phyloP scores from a whole-genome alignment of 2,797 vertebrate species.

The Melopsittacus undulatus region DNA sequence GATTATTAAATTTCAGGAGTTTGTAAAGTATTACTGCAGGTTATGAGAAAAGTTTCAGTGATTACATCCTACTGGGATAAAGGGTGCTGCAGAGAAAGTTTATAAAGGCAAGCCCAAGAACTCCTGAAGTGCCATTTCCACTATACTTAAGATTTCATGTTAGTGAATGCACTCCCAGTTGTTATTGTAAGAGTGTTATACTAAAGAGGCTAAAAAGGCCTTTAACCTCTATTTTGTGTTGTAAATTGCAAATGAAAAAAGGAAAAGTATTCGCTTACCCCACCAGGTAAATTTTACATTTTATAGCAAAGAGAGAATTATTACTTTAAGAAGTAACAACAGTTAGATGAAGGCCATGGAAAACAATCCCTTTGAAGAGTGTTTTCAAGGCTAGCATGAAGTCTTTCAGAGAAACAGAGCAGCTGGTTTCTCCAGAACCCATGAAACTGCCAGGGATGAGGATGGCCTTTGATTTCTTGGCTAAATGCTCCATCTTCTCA shows the following conservation, averaged over 20 bases:
- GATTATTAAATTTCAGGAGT: neutral
- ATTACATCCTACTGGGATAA: neutral
- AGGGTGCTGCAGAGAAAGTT: neutral
- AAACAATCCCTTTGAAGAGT: neutral
- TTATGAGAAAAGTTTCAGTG: neutral
- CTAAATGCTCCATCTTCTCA: neutral
- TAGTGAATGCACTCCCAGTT: neutral
- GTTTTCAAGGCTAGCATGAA: neutral
- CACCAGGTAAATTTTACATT: neutral
- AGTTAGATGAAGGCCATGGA: neutral
- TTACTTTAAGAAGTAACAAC: neutral
- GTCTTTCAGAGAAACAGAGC: neutral
- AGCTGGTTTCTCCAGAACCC: neutral
- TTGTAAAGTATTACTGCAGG: neutral
- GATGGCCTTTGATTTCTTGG: neutral
- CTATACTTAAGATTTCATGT: neutral
- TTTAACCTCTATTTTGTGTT: neutral
- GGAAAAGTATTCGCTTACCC: neutral
- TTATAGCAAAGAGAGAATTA: neutral
- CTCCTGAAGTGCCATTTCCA: neutral
- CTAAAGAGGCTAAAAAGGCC: neutral
- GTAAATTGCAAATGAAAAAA: neutral
- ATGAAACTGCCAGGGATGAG: accelerated
- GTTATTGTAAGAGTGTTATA: neutral
- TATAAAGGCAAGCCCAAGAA: neutral